phyloP scores from a whole-genome alignment of 53 echinoderm and acorn worm genomes.

The Glandiceps talaboti region DNA sequence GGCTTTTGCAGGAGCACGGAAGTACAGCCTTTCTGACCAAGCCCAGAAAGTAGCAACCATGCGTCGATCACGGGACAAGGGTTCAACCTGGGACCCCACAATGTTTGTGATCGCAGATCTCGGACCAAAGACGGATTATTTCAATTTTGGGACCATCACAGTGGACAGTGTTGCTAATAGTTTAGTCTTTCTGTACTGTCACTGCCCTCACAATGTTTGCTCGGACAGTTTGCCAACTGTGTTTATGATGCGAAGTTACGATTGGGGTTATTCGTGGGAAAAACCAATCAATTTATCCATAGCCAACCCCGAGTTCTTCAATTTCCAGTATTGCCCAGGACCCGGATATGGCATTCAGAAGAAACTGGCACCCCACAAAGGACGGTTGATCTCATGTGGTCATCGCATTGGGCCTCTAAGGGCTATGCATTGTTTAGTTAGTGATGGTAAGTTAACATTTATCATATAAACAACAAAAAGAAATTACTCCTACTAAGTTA shows the following conservation, averaged over 20 bases:
- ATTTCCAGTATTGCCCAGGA: conserved; percentile 28
- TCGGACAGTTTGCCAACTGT: neutral
- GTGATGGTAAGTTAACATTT: too few relatives aligned
- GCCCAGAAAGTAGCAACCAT: conserved; percentile 45
- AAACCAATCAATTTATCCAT: conserved; percentile 19
- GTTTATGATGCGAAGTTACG: conserved; percentile 5
- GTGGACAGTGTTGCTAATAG: conserved; percentile 22
- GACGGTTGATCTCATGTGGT: conserved; percentile 41
- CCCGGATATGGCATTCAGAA: conserved; percentile 65
- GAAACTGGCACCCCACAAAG: conserved; percentile 21
- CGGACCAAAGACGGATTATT: conserved; percentile 20
- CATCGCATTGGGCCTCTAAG: too few relatives aligned
- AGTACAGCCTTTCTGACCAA: conserved; percentile 23
- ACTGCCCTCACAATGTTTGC: conserved; percentile 24
- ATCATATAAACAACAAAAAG: too few relatives aligned
- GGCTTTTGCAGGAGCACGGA: conserved; percentile 42
- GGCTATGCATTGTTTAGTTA: too few relatives aligned
- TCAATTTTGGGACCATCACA: conserved; percentile 38
- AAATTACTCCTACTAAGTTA: too few relatives aligned
- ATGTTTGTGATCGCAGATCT: conserved; percentile 18
- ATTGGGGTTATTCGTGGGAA: conserved; percentile 35
- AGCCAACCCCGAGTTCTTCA: conserved; percentile 13
- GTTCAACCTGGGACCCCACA: conserved; percentile 7
- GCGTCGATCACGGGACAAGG: conserved; percentile 31
- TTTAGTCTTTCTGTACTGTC: conserved; percentile 36